A percentile compares a stretch with the other conserved stretches of the same genome.
Conservation (phyloP, 2,797 vertebrate genomes). For the Pseudochirops cupreus region DNA sequence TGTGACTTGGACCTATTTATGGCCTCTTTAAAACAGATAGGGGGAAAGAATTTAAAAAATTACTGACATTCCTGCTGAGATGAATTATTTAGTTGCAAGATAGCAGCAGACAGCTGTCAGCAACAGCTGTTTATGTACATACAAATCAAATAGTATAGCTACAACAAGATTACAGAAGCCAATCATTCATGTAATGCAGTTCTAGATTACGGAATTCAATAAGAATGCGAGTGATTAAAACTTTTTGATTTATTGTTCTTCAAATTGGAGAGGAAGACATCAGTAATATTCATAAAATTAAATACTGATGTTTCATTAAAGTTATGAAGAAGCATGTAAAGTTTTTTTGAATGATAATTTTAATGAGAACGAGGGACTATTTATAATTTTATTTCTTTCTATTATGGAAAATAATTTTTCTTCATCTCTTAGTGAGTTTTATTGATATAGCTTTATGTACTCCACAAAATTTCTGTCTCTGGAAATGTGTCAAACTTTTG, state of each 20-base stretch:
- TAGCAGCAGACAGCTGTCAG: conserved; percentile 77
- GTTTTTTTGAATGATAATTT: conserved; percentile 13
- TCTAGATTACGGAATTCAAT: conserved; percentile 77
- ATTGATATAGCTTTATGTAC: background rate
- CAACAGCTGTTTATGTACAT: conserved; percentile 72
- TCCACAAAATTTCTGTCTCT: background rate
- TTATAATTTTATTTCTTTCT: conserved; percentile 33
- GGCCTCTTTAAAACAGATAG: conserved; percentile 56
- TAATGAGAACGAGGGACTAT: background rate
- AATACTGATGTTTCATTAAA: conserved; percentile 53
- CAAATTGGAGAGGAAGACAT: conserved; percentile 54
- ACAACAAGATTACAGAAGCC: conserved; percentile 75
- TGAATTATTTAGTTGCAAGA: conserved; percentile 71
- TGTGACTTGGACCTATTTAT: conserved; percentile 73
- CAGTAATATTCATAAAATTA: conserved; percentile 37
- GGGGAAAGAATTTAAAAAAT: conserved; percentile 63
- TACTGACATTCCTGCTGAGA: conserved; percentile 66
- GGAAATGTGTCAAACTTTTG: conserved; percentile 34
- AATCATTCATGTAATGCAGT: conserved; percentile 73
- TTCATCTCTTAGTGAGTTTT: background rate
- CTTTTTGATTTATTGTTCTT: conserved; percentile 73
- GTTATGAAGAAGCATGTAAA: background rate
- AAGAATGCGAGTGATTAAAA: conserved; percentile 76
- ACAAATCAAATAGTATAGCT: conserved; percentile 77
- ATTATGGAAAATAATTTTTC: conserved; percentile 7